Evolutionary conservation across 2,888 invertebrate species (phyloP), one percentile per base, ranked within the genome.

Genomic region (Drosophila melanosoma): DNA sequence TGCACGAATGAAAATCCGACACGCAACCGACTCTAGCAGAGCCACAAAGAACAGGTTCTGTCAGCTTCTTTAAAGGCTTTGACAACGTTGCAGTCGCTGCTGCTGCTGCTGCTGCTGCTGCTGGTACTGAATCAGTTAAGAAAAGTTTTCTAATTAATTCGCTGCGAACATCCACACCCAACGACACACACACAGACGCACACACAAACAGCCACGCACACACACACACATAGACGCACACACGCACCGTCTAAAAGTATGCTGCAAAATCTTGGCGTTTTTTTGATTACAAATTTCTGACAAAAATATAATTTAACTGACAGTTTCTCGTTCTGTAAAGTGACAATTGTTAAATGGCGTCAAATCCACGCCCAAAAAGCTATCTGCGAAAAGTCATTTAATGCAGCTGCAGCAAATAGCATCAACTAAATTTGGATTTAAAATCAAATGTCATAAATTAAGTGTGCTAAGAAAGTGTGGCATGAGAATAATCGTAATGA

Each of bases 81-180:
- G 38, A 52, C 64, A 59, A 67, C 63, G 60, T 61, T 71, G 32
- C 62, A 60, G 42, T 20, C 20, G 15, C 36, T 36, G 7, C 36
- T 36, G 36, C 15, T 36, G 36, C 15, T 35, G 5, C 29, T 29
- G 29, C 69, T 65, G 57, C 81, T 80, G 75, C 75, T 85, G 51
- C 77, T 84, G 85, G 80, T 85, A 89, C 78, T 84, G 87, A 89
- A 87, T 88, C 88, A 89, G 88, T 86, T 88, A 89, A 78, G 83
- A 84, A 89, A 89, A 89, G 84, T 89, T 89, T 89, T 90, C 90
- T 89, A 89, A 89, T 89, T 89, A 89, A 89, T 89, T 90, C 89
- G 81, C 90, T 76, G 76, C 81, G 23, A 23, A 23, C 23, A 45
- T 45, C 23, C 45, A 45, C 45, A 45, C 45, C 45, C 45, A 45